Percentiles rank a stretch among this genome's conserved stretches.
Conservation (phyloP, 2,113 vertebrate genomes). For the Xiphorhynchus elegans region DNA sequence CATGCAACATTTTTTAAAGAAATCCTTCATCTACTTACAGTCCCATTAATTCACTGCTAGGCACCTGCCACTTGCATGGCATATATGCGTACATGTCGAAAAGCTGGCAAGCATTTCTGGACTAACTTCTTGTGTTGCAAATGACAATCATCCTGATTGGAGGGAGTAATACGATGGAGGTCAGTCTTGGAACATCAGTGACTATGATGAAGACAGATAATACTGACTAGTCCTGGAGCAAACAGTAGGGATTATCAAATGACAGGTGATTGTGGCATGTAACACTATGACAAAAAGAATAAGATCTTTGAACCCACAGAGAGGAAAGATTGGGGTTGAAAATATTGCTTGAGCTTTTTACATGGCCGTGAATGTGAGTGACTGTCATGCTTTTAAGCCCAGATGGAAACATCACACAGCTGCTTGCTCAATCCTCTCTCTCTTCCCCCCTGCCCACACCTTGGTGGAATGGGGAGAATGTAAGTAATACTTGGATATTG, state of each 20-base stretch:
- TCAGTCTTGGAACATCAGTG: background rate
- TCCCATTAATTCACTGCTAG: background rate
- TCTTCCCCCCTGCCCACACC: background rate
- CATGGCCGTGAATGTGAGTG: background rate
- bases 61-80: background rate
- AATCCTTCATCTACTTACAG: background rate
- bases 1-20: background rate
- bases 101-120: background rate
- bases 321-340: background rate
- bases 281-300: background rate
- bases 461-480: background rate
- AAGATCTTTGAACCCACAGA: background rate
- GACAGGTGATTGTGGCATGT: background rate
- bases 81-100: background rate
- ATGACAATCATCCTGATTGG: background rate
- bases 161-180: background rate
- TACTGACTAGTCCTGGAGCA: background rate
- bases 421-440: background rate
- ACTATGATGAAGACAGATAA: background rate
- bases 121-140: background rate
- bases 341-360: background rate
- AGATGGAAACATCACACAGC: background rate
- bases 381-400: background rate
- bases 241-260: background rate
- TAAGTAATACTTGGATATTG: background rate